Percentiles rank a stretch among this genome's conserved stretches.
phyloP scores from a whole-genome alignment of 2,888 invertebrate genomes.

The Acronicta aceris region DNA sequence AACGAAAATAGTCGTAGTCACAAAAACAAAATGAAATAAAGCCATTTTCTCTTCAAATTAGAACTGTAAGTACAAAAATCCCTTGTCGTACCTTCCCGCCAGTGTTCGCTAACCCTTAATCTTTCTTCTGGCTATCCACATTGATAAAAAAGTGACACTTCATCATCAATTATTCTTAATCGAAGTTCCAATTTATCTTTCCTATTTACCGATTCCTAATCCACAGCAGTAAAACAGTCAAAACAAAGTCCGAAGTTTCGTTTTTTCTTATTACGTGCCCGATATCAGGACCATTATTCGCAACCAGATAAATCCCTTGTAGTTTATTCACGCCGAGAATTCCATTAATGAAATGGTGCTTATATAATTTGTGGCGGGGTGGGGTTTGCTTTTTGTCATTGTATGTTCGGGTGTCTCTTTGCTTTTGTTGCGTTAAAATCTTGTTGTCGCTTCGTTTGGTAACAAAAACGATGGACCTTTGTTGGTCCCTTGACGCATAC shows the following conservation, averaged over 20 bases:
- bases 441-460: constrained; percentile 36
- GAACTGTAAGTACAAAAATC: too few relatives aligned
- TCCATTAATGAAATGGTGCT: constrained; percentile 59
- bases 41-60: too few relatives aligned
- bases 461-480: constrained; percentile 30
- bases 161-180: too few relatives aligned
- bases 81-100: too few relatives aligned
- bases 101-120: too few relatives aligned
- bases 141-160: too few relatives aligned
- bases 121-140: not conserved
- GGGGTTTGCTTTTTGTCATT: constrained; percentile 39
- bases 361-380: constrained; percentile 50
- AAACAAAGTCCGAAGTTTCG: constrained; percentile 5
- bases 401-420: constrained; percentile 10
- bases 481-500: constrained; percentile 9
- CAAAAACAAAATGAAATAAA: too few relatives aligned
- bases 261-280: constrained; percentile 3
- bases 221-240: not conserved
- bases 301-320: constrained; percentile 40
- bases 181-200: not conserved
- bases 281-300: constrained; percentile 17
- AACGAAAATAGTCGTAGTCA: too few relatives aligned
- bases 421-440: constrained; percentile 39
- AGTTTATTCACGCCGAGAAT: constrained; percentile 47
- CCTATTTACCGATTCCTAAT: not conserved